phyloP scores from a whole-genome alignment of 2,888 invertebrate species.

The Stictocephala bisonia region DNA sequence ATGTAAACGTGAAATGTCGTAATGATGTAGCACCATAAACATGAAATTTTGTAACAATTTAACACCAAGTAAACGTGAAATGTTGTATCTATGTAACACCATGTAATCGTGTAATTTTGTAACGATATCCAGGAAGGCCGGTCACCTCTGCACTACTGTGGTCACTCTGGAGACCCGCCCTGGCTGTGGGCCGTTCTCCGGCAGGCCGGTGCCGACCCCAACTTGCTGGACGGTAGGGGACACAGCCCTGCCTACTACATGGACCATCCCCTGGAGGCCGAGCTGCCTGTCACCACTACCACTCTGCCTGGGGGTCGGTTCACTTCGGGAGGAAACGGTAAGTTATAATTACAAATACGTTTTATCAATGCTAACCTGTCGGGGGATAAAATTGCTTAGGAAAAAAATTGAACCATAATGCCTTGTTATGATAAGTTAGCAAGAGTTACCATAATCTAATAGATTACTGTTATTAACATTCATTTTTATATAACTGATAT shows the following conservation, averaged over 20 bases:
- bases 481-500: neutral
- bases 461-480: no score
- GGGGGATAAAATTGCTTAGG: no score
- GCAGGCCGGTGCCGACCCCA: constrained; percentile 73
- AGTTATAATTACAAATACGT: neutral
- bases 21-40: no score
- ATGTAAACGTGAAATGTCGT: no score
- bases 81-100: neutral
- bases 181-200: constrained; percentile 72
- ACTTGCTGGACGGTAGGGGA: constrained; percentile 70
- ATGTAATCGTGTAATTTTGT: neutral
- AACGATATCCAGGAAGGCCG: constrained; percentile 75
- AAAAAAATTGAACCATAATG: no score
- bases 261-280: constrained; percentile 68
- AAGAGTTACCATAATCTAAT: no score
- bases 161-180: constrained; percentile 70
- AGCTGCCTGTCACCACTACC: constrained; percentile 64
- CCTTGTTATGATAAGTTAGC: no score
- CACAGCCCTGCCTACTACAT: constrained; percentile 71
- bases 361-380: neutral
- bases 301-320: constrained; percentile 16
- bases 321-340: constrained; percentile 26
- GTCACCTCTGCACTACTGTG: constrained; percentile 76
- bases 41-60: no score
- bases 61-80: no score